Conservation (phyloP, 2,113 vertebrate genomes). For the Chaetodon trifascialis region DNA sequence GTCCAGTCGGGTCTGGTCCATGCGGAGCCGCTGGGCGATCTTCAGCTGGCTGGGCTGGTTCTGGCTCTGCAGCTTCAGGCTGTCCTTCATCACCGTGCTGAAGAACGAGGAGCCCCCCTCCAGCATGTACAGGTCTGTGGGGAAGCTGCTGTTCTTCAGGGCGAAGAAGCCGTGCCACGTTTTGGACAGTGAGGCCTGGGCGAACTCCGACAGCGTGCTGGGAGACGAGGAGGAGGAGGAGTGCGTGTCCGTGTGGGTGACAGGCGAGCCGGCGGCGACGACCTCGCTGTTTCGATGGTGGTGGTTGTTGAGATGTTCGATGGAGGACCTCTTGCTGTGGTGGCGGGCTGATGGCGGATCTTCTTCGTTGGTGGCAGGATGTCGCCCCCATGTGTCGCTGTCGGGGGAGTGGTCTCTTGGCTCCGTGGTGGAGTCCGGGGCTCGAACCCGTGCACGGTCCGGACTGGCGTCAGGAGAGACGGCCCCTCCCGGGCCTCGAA, state of each 20-base stretch:
- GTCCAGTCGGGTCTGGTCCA: constrained; percentile 97
- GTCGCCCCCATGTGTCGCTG: constrained; percentile 38
- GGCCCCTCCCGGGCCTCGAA: constrained; percentile 72
- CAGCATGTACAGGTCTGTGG: constrained; percentile 94
- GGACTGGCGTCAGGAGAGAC: constrained; percentile 90
- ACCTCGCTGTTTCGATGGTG: constrained; percentile 88
- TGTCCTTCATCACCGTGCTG: constrained; percentile 89
- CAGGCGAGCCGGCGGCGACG: constrained; percentile 54
- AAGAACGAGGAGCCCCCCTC: constrained; percentile 93
- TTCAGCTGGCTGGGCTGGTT: constrained; percentile 92
- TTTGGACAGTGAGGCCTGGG: constrained; percentile 90
- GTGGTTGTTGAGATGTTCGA: constrained; percentile 85
- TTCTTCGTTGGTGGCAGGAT: constrained; percentile 50
- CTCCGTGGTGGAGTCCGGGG: constrained; percentile 87
- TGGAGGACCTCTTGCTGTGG: constrained; percentile 77
- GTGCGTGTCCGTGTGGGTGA: constrained; percentile 65
- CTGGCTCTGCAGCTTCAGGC: constrained; percentile 71
- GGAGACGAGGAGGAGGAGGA: constrained; percentile 87
- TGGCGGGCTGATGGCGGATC: constrained; percentile 82
- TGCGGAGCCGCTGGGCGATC: constrained; percentile 96
- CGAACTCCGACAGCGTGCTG: constrained; percentile 90
- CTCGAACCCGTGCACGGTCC: constrained; percentile 88
- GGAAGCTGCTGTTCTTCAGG: constrained; percentile 98
- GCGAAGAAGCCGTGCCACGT: constrained; percentile 96
- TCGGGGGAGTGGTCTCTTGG: constrained; percentile 88